Evolutionary conservation across 2,113 vertebrate species (phyloP), one percentile per base, ranked within the genome.

Genomic region (Corythaixoides concolor): DNA sequence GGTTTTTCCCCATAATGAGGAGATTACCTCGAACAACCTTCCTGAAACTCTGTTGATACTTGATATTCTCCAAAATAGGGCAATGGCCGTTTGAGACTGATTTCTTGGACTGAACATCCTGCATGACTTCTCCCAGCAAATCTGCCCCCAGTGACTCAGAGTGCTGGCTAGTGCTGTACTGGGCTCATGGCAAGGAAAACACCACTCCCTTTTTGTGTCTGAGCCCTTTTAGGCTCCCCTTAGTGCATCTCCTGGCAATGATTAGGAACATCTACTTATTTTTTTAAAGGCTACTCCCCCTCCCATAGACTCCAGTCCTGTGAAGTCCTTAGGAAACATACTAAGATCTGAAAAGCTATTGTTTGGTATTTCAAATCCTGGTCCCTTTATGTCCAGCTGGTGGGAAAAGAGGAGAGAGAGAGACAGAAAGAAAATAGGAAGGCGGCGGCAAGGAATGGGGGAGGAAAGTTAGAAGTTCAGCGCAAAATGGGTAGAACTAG

Each of bases 241-340:
- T 97, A 97, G 89, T 89, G 97, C 96, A 96, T 96, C 95, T 96
- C 92, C 96, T 96, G 97, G 97, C 97, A 97, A 97, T 97, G 94
- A 95, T 97, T 97, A 97, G 87, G 81, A 97, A 66, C 94, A 93
- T 94, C 92, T 89, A 92, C 84, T 97, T 53, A 56, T 88, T 95
- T 95, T 96, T 96, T 89, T 87, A 59, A 94, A 95, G 93, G 67
- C 50, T 94, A 85, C 76, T 84, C 84, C 87, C 90, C 79, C 90
- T 92, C 84, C 72, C 87, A 92, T 97, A 93, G 79, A 85, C 85
- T 96, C 41, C 74, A 96, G n/a, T 88, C 68, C 64, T 97, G 70
- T 94, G 90, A 97, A 96, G 92, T 96, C 89, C 94, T 96, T 91
- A 95, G 96, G 94, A 97, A 96, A 95, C 90, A 97, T 89, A 95